Evolutionary conservation across 2,113 vertebrate genomes (phyloP), one percentile per base, ranked within the genome.

Genomic region (Semnopithecus entellus): DNA sequence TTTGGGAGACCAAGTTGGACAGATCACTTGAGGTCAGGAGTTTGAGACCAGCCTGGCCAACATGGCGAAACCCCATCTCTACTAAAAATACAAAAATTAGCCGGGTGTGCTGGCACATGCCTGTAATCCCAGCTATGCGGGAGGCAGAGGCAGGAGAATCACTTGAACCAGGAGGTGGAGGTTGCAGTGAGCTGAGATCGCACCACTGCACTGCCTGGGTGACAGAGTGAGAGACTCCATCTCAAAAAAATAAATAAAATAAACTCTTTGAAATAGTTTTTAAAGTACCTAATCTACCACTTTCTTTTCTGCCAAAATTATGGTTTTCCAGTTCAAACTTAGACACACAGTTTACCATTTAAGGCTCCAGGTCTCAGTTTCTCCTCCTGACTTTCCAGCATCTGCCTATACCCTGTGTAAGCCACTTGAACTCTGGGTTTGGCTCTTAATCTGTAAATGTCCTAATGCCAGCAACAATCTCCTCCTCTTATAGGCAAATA

Each of bases 291-390:
- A 79, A 83, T 94, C 25, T 61, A 43, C 59, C 35, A n/a, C 50
- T 78, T 64, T 66, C 30, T 95, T 81, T 88, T 87, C 55, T 96
- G 50, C 88, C 52, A 64, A 83, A 40, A 88, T 84, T 61, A 30
- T 76, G 50, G 0, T 92, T 79, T 89, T 43, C 35, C 68, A 70
- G 70, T 83, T 83, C 18, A 55, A 25, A 70, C 92, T 85, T 73
- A 76, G 52, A 40, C n/a, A 43, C 30, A 48, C 7, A 35, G 35
- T 48, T 66, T 73, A 52, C 38, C 43, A 80, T 11, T 79, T n/a
- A 87, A 83, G 55, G 40, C 61, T 61, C 50, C 30, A 72, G 61
- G 52, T 50, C 57, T 83, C 48, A 59, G 5, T 45, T 20, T 52
- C 48, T 70, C 13, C 38, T 30, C 18, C 48, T 12, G 38, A 78